phyloP scores from a whole-genome alignment of 2,113 vertebrate species.

The Carassius gibelio region DNA sequence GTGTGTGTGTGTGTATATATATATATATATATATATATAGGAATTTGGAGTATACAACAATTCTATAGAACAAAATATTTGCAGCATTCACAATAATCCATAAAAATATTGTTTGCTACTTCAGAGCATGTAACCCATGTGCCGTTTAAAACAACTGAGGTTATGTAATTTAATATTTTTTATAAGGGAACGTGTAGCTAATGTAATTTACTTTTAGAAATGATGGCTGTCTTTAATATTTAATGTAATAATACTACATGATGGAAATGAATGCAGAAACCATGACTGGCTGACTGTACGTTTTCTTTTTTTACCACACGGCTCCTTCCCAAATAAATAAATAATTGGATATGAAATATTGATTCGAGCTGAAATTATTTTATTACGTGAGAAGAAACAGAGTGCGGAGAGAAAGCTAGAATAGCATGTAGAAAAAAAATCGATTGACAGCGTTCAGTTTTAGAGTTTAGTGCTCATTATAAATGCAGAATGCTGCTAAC shows the following conservation, averaged over 20 bases:
- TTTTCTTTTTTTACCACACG: neutral
- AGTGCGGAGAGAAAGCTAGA: neutral
- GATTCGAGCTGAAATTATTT: slow-evolving; percentile 15
- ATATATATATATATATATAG: too few relatives aligned
- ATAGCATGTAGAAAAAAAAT: neutral
- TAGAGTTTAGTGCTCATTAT: neutral
- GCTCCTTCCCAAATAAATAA: slow-evolving; percentile 3
- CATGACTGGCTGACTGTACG: neutral
- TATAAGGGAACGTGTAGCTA: neutral
- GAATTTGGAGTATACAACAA: too few relatives aligned
- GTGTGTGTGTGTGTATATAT: too few relatives aligned
- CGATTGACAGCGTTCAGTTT: neutral
- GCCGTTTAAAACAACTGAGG: neutral
- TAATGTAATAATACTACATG: neutral
- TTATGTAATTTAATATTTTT: neutral
- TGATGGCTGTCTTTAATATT: neutral
- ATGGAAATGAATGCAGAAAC: neutral
- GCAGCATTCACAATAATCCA: too few relatives aligned
- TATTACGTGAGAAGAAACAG: neutral
- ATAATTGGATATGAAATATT: slow-evolving; percentile 11
- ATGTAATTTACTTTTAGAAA: neutral
- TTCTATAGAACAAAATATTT: too few relatives aligned
- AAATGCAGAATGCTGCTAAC: neutral
- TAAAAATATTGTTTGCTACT: too few relatives aligned
- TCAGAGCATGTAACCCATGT: neutral